Evolutionary conservation across 2,888 invertebrate species (phyloP).

Genomic region (Tinea semifulvella): DNA sequence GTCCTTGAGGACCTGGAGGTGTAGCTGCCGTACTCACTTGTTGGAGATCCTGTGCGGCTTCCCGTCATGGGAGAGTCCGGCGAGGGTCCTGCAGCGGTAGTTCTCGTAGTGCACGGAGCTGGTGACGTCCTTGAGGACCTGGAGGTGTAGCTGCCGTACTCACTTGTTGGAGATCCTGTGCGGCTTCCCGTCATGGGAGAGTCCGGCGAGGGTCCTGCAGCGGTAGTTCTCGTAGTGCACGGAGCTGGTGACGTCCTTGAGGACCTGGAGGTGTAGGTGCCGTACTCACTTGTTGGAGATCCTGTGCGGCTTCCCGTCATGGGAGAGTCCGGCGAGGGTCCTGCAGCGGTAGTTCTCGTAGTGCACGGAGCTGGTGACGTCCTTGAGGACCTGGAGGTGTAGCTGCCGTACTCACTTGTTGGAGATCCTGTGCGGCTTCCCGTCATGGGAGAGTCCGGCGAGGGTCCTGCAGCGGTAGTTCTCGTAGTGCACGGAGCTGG

Average conservation of each 20-base stretch:
- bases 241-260: constrained; percentile 99
- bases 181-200: constrained; percentile 88
- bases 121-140: constrained; percentile 98
- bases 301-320: constrained; percentile 86
- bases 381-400: constrained; percentile 96
- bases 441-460: constrained; percentile 88
- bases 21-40: too few species aligned
- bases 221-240: constrained; percentile 99
- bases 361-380: constrained; percentile 99
- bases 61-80: constrained; percentile 87
- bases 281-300: constrained; percentile 92
- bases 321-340: constrained; percentile 88
- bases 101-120: constrained; percentile 99
- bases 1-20: constrained; percentile 96
- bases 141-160: too few species aligned
- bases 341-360: constrained; percentile 98
- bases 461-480: constrained; percentile 96
- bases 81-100: constrained; percentile 93
- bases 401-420: too few species aligned
- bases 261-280: constrained; percentile 94
- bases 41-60: constrained; percentile 86
- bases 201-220: constrained; percentile 90
- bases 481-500: constrained; percentile 99
- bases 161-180: constrained; percentile 88
- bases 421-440: constrained; percentile 83